Evolutionary conservation across 2,113 vertebrate species (phyloP).

Genomic region (Pteruthius melanotis): DNA sequence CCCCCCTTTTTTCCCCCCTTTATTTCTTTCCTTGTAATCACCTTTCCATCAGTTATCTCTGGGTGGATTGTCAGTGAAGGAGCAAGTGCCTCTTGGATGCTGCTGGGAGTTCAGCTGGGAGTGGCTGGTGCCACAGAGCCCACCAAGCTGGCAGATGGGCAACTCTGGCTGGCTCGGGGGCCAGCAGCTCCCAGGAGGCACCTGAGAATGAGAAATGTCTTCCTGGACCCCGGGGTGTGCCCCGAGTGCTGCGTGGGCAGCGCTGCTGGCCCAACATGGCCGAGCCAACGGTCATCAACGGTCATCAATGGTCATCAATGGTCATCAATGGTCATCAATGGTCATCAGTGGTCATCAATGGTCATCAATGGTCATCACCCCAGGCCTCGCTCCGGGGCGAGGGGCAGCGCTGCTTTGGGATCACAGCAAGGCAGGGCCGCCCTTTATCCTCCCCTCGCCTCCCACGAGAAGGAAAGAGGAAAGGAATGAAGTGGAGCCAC

Average conservation of each 20-base stretch:
- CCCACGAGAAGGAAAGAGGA: rapidly evolving
- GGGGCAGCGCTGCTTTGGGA: rapidly evolving
- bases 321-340: too few species aligned
- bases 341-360: too few species aligned
- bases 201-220: rapidly evolving
- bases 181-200: background rate
- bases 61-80: background rate
- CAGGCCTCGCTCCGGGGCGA: background rate
- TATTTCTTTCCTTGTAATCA: background rate
- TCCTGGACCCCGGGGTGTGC: rapidly evolving
- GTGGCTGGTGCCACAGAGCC: background rate
- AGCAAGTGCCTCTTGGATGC: background rate
- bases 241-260: rapidly evolving
- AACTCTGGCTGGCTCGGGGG: background rate
- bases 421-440: background rate
- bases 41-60: background rate
- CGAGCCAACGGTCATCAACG: rapidly evolving
- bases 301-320: too few species aligned
- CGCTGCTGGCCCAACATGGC: rapidly evolving
- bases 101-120: background rate
- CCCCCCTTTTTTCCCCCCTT: rapidly evolving
- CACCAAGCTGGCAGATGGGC: rapidly evolving
- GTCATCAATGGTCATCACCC: too few species aligned
- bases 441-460: background rate
- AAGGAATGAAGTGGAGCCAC: rapidly evolving